Base-by-base conservation (phyloP, 53 echinoderm and acorn worm genomes). In the Pentamera pediparva region DNA sequence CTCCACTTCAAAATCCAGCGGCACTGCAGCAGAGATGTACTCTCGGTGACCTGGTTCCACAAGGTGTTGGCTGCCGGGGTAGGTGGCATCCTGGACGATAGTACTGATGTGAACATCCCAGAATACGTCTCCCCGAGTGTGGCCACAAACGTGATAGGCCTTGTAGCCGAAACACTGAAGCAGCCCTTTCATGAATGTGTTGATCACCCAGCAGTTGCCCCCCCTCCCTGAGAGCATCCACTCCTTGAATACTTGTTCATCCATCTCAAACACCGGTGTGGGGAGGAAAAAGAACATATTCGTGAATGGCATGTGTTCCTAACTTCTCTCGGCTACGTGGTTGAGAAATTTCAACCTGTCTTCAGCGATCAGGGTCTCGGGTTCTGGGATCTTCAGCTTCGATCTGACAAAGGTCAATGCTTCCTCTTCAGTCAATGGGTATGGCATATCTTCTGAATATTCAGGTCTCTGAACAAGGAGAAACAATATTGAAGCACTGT, bases 21-120 rank as follows among this genome's bases (percentile, higher is more conserved):
- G 67, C 12, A 67, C 45, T 12, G 67, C 67, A 25, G 43, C 67
- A 26, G 41, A 67, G 12, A 67, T 41, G 15, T 41, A 47, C 29
- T 47, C 25, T 28, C 67, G 40, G 11, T 41, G 40, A 9, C 67
- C 67, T 26, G 67, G 67, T 4, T 67, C 67, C 25, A 67, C 43
- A 10, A 67, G 67, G 27, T 67, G 67, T 15, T 47, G 67, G 30
- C 67, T 67, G 1, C 67, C 67, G 7, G 67, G 67, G 37, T 67
- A 21, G 5, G 67, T 40, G 13, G 45, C 67, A 13, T 67, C 67
- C 6, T 29, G 29, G 0, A 47, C 67, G 29, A 67, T 67, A 47
- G 45, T 67, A 6, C 67, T 43, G 15, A 67, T 67, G 39, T 67
- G 67, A 17, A 30, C 45, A 31, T 67, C 67, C 3, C 45, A 20